A percentile compares a stretch with the other conserved stretches of the same genome.
These are phyloP conservation scores for Parus major DNA, from an alignment of 2,113 vertebrate species.

Conservation along the genomic window DNA sequence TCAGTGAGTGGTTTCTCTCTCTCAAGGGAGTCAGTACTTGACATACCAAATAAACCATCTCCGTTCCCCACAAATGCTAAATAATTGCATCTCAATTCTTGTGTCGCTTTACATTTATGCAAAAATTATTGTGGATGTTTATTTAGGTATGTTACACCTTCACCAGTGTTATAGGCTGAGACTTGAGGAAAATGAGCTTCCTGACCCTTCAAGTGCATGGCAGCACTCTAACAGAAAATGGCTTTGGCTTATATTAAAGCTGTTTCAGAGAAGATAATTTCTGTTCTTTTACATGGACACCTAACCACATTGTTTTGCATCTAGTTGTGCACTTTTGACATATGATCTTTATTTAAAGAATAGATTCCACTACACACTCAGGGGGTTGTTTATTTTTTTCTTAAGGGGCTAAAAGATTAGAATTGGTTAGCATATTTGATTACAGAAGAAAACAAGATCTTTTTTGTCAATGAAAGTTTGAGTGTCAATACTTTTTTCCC, in stretches of 20 bases:
- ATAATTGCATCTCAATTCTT: slow-evolving; percentile 66
- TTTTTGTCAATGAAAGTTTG: not conserved
- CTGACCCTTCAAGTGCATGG: slow-evolving; percentile 37
- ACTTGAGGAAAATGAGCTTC: slow-evolving; percentile 58
- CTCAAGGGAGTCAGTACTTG: slow-evolving; percentile 44
- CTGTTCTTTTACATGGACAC: not conserved
- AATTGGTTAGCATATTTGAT: not conserved
- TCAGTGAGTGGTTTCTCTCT: not conserved
- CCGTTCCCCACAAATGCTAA: slow-evolving; percentile 38
- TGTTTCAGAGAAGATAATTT: slow-evolving; percentile 1
- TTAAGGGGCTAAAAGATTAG: not conserved
- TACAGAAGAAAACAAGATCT: not conserved
- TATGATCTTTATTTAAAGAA: not conserved
- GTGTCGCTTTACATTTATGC: slow-evolving; percentile 53
- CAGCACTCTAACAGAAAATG: not conserved
- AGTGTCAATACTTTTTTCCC: not conserved
- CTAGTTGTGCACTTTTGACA: not conserved
- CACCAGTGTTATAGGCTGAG: slow-evolving; percentile 8
- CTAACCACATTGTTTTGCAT: not conserved
- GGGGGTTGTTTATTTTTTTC: not conserved
- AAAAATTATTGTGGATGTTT: slow-evolving; percentile 40
- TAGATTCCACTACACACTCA: not conserved
- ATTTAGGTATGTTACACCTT: not conserved
- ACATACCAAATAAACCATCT: slow-evolving; percentile 59
- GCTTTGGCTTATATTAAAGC: not conserved